Conservation (phyloP, 1,140 invertebrate species). For the Caerostris extrusa region DNA sequence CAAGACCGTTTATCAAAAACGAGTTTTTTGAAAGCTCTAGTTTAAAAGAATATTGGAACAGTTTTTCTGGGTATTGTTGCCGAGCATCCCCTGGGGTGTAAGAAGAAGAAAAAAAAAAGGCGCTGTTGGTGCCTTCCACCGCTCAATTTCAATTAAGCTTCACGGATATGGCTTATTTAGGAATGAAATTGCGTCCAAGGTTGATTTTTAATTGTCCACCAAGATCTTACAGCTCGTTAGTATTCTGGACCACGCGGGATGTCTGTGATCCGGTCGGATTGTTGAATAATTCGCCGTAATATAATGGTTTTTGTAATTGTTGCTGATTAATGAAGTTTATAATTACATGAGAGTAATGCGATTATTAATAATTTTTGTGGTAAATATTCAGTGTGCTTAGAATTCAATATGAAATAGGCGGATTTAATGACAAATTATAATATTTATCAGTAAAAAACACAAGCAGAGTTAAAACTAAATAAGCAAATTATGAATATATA, state of each 20-base stretch:
- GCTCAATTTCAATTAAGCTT: conserved; percentile 7
- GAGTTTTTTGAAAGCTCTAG: not conserved
- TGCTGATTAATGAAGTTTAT: not conserved
- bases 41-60: not conserved
- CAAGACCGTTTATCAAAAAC: conserved; percentile 21
- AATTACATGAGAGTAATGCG: not conserved
- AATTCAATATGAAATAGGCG: no score
- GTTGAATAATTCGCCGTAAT: not conserved
- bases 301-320: not conserved
- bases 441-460: no score
- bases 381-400: no score
- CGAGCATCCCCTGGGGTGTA: not conserved
- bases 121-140: not conserved
- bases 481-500: no score
- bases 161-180: conserved; percentile 32
- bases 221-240: not conserved
- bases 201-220: not conserved
- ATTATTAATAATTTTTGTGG: no score
- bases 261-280: not conserved
- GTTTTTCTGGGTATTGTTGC: not conserved
- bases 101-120: not conserved
- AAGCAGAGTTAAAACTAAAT: no score
- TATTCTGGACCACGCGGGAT: not conserved
- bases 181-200: conserved; percentile 16
- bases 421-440: no score